Conservation (phyloP, 2,888 invertebrate species). For the Tachina fera region DNA sequence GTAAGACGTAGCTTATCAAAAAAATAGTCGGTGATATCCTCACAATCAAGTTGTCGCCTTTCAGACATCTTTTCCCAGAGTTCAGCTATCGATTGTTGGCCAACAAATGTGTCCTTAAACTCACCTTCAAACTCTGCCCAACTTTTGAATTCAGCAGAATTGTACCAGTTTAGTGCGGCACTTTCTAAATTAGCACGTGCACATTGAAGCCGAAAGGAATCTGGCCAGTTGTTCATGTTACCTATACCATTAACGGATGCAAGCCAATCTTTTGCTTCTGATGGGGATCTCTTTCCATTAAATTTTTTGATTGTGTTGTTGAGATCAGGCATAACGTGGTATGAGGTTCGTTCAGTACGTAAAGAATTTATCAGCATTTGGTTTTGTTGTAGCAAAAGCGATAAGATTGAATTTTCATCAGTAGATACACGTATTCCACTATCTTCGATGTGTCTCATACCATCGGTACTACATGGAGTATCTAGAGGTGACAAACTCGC, state of each 20-base stretch:
- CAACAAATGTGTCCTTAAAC: slow-evolving; percentile 20
- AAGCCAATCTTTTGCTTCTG: slow-evolving; percentile 58
- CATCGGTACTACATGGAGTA: no score
- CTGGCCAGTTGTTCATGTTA: slow-evolving; percentile 55
- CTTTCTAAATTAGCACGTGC: slow-evolving; percentile 22
- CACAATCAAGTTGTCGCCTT: not conserved
- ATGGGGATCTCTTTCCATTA: slow-evolving; percentile 46
- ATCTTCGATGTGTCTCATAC: no score
- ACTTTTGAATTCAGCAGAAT: slow-evolving; percentile 5
- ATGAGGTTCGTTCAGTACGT: slow-evolving; percentile 43
- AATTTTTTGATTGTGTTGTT: slow-evolving; percentile 64
- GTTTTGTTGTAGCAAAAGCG: slow-evolving; percentile 57
- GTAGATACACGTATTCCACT: no score
- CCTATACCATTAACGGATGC: slow-evolving; percentile 50
- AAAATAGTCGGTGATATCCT: slow-evolving; percentile 11
- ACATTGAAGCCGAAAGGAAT: slow-evolving; percentile 53
- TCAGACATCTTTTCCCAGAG: slow-evolving; percentile 18
- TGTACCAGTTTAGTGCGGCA: not conserved
- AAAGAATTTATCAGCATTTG: slow-evolving; percentile 55
- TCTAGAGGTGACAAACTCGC: no score
- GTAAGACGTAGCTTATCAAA: slow-evolving; percentile 2
- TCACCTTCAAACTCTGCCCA: not conserved
- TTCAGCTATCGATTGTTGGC: not conserved
- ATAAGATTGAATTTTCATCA: no score
- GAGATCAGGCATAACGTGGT: slow-evolving; percentile 64